phyloP scores from a whole-genome alignment of 2,797 vertebrate genomes.

The Anabacerthia variegaticeps region DNA sequence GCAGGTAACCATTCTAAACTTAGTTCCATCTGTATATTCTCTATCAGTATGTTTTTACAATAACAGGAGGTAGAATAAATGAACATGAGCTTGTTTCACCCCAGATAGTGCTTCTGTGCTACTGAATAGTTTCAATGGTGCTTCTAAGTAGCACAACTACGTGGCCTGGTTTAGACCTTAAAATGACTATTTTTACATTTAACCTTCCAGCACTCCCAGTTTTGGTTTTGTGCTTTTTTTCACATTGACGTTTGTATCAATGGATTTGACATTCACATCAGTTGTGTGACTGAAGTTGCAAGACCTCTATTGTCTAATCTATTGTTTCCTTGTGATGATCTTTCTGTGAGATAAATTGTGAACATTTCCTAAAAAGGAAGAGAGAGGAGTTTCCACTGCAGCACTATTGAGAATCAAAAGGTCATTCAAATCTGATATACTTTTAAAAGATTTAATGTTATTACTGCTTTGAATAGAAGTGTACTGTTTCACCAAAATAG shows the following conservation, averaged over 20 bases:
- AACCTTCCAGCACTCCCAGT: neutral
- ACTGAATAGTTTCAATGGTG: neutral
- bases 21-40: neutral
- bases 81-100: neutral
- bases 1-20: neutral
- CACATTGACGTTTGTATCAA: neutral
- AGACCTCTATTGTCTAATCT: neutral
- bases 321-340: slow-evolving; percentile 34
- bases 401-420: slow-evolving; percentile 46
- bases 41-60: neutral
- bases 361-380: slow-evolving; percentile 44
- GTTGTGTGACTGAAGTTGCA: neutral
- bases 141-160: neutral
- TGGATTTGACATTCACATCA: slow-evolving; percentile 8
- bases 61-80: neutral
- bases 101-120: neutral
- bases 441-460: neutral
- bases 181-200: slow-evolving; percentile 9
- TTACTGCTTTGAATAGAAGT: neutral
- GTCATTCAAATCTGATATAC: slow-evolving; percentile 44
- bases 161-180: neutral
- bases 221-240: neutral
- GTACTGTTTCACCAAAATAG: slow-evolving; percentile 18
- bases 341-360: slow-evolving; percentile 21
- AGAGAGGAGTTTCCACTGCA: slow-evolving; percentile 21